Evolutionary conservation across 2,888 invertebrate genomes (phyloP), one percentile per base, ranked within the genome.

Genomic region (Nycteola revayana): DNA sequence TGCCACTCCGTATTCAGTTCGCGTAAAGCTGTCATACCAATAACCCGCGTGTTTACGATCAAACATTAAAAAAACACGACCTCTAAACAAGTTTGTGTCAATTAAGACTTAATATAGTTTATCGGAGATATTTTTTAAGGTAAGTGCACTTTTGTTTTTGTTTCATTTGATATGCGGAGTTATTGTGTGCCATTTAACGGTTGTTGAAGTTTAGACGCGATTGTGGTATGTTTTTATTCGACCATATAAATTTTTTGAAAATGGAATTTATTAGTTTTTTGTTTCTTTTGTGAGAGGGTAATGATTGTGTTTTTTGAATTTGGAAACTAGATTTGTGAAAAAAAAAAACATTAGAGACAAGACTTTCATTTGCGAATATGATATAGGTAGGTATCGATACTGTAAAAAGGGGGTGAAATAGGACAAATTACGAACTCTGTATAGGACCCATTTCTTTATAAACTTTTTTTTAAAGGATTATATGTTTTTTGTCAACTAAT

Each of bases 1-100:
- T 37, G 28, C 42, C 31, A 31, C 37, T 28, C 20, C 18, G 27
- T 23, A 37, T 29, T 57, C 48, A 56, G 55, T 56, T 39, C 29
- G 54, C 57, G 56, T 48, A 28, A 48, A 42, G 51, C 54, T 57
- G 38, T 43, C 21, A 22, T 14, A 25, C 2, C n/a, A 37, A 20
- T 10, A 6, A 34, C 45, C 32, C 32, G 54, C 44, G 41, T 43
- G 29, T 5, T 5, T 36, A 26, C 17, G 30, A 28, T 43, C 11
- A 27, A 23, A 0, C 30, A 26, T 28, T 10, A 3, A 17, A 27
- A 30, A 32, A 40, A 32, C 45, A 56, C 54, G 50, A 50, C 35
- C 36, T 43, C 35, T 28, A 36, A 30, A 39, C 24, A 46, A 53
- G 32, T 51, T 46, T 14, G 56, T 56, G 57, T 21, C 39, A 25